Conservation (phyloP, 2,888 invertebrate genomes). For the Hyalella azteca region DNA sequence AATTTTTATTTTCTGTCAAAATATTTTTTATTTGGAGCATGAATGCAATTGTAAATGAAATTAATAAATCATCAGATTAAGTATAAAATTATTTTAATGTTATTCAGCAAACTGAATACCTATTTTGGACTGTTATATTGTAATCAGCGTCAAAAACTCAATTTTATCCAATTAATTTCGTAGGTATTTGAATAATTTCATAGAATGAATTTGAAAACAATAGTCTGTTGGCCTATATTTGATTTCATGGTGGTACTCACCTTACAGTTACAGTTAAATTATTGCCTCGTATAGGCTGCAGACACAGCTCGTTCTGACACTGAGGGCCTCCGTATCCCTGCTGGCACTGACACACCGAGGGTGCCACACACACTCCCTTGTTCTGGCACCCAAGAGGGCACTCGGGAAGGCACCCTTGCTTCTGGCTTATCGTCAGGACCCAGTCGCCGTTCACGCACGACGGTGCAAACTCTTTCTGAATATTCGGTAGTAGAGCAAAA, state of each 20-base stretch:
- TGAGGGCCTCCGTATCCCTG: neutral
- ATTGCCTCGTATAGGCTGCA: neutral
- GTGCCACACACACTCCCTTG: conserved; percentile 12
- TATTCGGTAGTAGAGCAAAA: neutral
- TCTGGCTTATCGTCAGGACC: conserved; percentile 11
- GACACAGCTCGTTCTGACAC: neutral
- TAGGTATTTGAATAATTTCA: neutral
- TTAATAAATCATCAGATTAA: no score
- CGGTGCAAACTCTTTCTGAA: neutral
- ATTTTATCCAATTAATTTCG: neutral
- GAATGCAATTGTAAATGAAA: no score
- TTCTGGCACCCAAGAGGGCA: conserved; percentile 27
- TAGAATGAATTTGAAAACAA: neutral
- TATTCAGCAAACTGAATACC: no score
- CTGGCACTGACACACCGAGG: conserved; percentile 25
- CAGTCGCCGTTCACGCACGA: neutral
- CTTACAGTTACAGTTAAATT: conserved; percentile 8
- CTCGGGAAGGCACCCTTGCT: neutral
- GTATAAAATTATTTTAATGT: no score
- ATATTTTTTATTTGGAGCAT: no score
- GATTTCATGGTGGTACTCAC: neutral
- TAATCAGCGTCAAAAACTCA: no score
- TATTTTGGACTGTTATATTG: no score
- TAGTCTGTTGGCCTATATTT: no score
- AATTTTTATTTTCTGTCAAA: no score